These are phyloP conservation scores for Amphibalanus amphitrite DNA, from an alignment of 1,140 invertebrate species.

Conservation along the genomic window DNA sequence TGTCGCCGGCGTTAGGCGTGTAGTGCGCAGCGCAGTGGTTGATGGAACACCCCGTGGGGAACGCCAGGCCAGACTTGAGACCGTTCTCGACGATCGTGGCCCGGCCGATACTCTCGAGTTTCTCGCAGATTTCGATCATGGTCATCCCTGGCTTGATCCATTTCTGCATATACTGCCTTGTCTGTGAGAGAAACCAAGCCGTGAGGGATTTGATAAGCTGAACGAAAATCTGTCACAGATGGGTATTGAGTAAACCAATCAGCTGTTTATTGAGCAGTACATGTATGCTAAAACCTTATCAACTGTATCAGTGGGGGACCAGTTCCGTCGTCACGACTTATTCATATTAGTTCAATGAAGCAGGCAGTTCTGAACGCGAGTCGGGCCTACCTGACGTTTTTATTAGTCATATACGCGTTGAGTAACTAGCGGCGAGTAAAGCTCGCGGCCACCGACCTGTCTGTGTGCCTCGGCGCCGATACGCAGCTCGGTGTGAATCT, in stretches of 20 bases:
- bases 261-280: no score
- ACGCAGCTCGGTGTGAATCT: slow-evolving; percentile 87
- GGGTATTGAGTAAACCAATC: no score
- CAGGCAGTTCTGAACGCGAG: no score
- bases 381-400: no score
- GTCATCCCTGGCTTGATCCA: slow-evolving; percentile 97
- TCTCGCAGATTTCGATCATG: slow-evolving; percentile 98
- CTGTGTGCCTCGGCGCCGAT: slow-evolving; percentile 94
- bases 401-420: no score
- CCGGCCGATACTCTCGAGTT: slow-evolving; percentile 78
- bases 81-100: slow-evolving; percentile 89
- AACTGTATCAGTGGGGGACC: slow-evolving; percentile 1
- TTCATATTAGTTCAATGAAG: slow-evolving; percentile 5
- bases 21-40: slow-evolving; percentile 99
- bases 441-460: no score
- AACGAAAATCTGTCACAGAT: no score
- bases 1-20: slow-evolving; percentile 95
- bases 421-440: no score
- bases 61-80: slow-evolving; percentile 87
- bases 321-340: neutral
- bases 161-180: slow-evolving; percentile 68
- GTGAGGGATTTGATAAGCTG: no score
- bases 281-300: no score
- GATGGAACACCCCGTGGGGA: slow-evolving; percentile 95
- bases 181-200: no score